phyloP scores from a whole-genome alignment of 2,888 invertebrate genomes.

The Cremastinae sp. region DNA sequence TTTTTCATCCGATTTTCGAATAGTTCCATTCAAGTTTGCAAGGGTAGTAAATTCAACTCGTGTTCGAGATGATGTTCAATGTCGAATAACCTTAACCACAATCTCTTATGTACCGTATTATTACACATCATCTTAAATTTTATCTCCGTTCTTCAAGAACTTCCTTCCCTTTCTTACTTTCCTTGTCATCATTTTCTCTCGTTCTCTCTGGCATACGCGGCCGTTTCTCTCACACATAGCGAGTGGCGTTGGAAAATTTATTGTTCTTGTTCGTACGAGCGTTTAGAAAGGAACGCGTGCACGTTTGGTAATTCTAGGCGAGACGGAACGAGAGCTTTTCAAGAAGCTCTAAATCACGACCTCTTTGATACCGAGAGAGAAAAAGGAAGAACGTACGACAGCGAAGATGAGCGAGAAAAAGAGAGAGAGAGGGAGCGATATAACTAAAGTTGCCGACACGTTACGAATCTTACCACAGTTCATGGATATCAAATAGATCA shows the following conservation, averaged over 20 bases:
- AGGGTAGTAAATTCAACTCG: too few species aligned
- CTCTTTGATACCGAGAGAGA: neutral
- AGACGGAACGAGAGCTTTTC: conserved; percentile 34
- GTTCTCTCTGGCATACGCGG: conserved; percentile 12
- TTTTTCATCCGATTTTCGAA: too few species aligned
- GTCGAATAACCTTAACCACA: conserved; percentile 28
- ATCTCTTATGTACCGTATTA: conserved; percentile 30
- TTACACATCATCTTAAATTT: conserved; percentile 44
- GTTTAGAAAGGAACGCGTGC: conserved; percentile 35
- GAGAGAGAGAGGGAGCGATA: neutral
- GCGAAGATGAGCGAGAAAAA: neutral
- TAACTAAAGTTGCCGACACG: conserved; percentile 44
- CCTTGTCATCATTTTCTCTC: conserved; percentile 18
- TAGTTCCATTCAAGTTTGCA: too few species aligned
- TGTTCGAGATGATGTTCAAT: conserved; percentile 37
- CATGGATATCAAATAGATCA: conserved; percentile 45
- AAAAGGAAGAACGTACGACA: neutral
- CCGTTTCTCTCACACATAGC: conserved; percentile 13
- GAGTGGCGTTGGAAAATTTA: conserved; percentile 48
- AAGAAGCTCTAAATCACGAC: conserved; percentile 57
- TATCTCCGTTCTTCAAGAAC: conserved; percentile 50
- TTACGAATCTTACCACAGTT: conserved; percentile 33
- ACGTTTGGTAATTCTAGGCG: conserved; percentile 47
- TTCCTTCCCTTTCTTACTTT: conserved; percentile 20
- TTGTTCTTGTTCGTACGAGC: conserved; percentile 49